phyloP scores from a whole-genome alignment of 1,140 invertebrate genomes.

The Trichonephila clavata region DNA sequence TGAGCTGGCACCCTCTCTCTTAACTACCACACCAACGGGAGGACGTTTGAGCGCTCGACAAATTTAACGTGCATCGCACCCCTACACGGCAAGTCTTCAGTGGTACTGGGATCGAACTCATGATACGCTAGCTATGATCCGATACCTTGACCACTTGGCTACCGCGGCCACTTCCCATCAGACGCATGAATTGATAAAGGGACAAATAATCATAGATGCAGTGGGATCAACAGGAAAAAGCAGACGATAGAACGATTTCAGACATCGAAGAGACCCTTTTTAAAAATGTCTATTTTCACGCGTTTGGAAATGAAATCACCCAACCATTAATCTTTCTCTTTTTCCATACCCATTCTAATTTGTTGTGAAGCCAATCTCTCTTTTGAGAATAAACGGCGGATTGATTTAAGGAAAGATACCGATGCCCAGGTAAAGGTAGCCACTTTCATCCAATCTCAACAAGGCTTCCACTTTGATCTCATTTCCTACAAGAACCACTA shows the following conservation, averaged over 20 bases:
- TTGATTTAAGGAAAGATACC: neutral
- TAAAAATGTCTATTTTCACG: neutral
- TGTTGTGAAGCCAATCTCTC: slow-evolving; percentile 24
- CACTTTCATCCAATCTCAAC: neutral
- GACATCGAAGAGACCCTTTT: neutral
- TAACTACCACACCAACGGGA: no score
- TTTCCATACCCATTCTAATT: slow-evolving; percentile 28
- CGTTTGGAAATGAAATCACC: neutral
- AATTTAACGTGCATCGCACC: no score
- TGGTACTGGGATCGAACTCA: no score
- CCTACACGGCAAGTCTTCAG: no score
- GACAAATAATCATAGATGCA: neutral
- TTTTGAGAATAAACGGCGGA: neutral
- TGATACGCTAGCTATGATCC: no score
- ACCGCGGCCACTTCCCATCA: no score
- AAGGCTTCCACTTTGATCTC: slow-evolving; percentile 28
- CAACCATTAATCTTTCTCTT: slow-evolving; percentile 41
- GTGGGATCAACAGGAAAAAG: no score
- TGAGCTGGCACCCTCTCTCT: no score
- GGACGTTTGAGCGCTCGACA: no score
- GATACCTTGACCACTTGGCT: no score
- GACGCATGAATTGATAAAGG: neutral
- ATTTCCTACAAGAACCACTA: neutral
- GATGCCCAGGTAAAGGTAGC: neutral
- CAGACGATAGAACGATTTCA: neutral